Evolutionary conservation across 2,113 vertebrate species (phyloP), one percentile per base, ranked within the genome.

Genomic region (Cyprinodon brontotheroides): DNA sequence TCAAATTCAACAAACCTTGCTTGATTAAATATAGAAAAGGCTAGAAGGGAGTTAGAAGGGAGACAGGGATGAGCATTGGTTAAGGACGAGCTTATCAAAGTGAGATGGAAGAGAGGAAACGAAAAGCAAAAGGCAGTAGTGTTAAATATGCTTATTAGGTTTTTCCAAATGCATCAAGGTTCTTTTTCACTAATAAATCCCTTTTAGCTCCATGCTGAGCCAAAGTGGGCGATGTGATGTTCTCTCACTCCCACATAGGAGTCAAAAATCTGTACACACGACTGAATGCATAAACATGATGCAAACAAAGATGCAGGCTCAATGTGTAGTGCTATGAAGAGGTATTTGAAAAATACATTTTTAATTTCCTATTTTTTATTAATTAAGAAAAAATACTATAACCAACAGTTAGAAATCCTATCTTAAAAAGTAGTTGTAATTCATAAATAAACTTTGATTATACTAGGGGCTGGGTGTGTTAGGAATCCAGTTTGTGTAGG

Each of bases 231-330:
- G 78, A 83, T 69, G 82, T 82, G 83, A 88, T 84, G 80, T 89
- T 91, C 81, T 89, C 84, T 82, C 87, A 87, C 84, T 91, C 88
- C 89, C 81, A 89, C 89, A 83, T 78, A 78, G 79, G 65, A 88
- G 67, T 75, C 65, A 77, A 84, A 86, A 86, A 89, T 81, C 89
- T 78, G 80, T 70, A 85, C 78, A 74, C 57, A 61, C 75, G 83
- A 84, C 45, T 64, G 66, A 73, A 68, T 47, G 70, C 43, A 50
- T 50, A 80, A 72, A 77, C 39, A 48, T 14, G 36, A 74, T 41
- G 70, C 4, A 4, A 69, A 65, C 68, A 20, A 9, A 10, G 65
- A 73, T 74, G 12, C 48, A 60, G 40, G 48, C 50, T 22, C 7
- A 8, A 57, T 20, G 17, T 57, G 10, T 8, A 57, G 50, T 8